Evolutionary conservation across 1,140 invertebrate genomes (phyloP).

Genomic region (Muscidifurax raptorellus): DNA sequence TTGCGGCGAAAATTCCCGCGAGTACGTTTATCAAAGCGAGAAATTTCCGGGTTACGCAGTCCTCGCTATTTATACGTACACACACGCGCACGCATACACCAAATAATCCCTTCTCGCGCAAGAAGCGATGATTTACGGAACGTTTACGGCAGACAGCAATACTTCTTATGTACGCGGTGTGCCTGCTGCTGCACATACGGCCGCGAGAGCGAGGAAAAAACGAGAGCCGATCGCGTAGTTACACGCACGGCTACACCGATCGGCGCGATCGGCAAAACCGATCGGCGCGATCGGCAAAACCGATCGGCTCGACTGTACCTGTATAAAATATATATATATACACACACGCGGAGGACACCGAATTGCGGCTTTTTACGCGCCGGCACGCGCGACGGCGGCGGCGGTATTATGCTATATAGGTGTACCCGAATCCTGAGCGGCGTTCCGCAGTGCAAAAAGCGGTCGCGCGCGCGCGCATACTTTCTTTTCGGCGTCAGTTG

Average conservation of each 20-base stretch:
- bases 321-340: background rate
- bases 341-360: background rate
- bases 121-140: constrained; percentile 48
- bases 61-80: too few species aligned
- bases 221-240: constrained; percentile 5
- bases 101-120: background rate
- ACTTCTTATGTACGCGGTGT: background rate
- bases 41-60: background rate
- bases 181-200: too few species aligned
- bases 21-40: background rate
- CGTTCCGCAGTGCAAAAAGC: constrained; percentile 11
- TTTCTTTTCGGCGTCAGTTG: background rate
- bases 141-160: constrained; percentile 7
- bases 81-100: too few species aligned
- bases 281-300: background rate
- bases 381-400: constrained; percentile 3
- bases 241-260: constrained; percentile 36
- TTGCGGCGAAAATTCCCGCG: constrained; percentile 1
- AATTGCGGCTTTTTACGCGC: constrained; percentile 24
- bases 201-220: background rate
- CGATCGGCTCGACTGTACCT: background rate
- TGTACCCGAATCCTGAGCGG: background rate
- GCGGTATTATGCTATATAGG: background rate
- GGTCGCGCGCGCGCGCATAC: background rate
- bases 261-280: constrained; percentile 1